Conservation (phyloP, 2,888 invertebrate genomes). For the Amiota mariae region DNA sequence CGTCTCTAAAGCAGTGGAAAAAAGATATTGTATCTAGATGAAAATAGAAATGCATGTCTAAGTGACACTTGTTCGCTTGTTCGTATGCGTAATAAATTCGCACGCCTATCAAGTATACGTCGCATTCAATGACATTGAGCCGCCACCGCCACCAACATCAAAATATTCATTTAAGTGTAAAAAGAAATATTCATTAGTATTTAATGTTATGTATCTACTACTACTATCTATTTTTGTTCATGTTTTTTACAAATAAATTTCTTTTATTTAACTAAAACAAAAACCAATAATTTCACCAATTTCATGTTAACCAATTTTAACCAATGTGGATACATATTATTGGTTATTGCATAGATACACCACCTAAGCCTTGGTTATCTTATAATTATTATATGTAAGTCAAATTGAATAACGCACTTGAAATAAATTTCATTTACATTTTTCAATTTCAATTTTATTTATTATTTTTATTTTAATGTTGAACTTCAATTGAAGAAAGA, state of each 20-base stretch:
- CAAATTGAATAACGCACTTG: conserved; percentile 24
- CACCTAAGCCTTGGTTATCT: neutral
- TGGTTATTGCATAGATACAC: neutral
- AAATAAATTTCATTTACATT: conserved; percentile 22
- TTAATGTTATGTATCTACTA: neutral
- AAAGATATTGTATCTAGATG: neutral
- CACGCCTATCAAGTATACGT: conserved; percentile 52
- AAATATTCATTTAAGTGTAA: neutral
- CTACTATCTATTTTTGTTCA: neutral
- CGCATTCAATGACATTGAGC: neutral
- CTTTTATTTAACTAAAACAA: neutral
- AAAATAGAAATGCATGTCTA: conserved; percentile 15
- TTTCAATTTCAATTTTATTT: conserved; percentile 3
- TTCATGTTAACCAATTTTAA: neutral
- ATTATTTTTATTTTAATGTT: neutral
- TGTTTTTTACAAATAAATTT: conserved; percentile 18
- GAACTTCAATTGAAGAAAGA: neutral
- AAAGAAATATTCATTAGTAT: neutral
- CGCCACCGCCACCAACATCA: neutral
- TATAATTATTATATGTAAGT: neutral
- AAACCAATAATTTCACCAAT: neutral
- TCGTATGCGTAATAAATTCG: conserved; percentile 31
- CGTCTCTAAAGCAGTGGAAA: neutral
- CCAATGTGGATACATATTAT: neutral
- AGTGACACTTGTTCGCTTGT: conserved; percentile 23